Conservation (phyloP, 2,888 invertebrate genomes). For the Chrysopilus asiliformis region DNA sequence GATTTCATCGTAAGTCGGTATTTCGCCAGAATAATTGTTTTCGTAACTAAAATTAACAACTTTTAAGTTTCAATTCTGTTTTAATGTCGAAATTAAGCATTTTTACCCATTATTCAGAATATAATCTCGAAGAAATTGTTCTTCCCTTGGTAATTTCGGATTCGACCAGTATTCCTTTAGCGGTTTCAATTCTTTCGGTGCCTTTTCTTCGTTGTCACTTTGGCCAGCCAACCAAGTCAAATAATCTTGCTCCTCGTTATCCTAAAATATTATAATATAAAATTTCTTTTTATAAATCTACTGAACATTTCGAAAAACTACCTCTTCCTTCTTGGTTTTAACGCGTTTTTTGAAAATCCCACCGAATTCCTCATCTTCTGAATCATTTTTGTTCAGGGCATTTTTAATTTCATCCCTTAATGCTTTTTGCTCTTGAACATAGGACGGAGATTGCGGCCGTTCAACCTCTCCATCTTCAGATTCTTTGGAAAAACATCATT, state of each 20-base stretch:
- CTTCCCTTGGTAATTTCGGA: slow-evolving; percentile 66
- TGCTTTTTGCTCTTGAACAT: slow-evolving; percentile 52
- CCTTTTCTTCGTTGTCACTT: slow-evolving; percentile 46
- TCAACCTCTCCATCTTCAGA: no score
- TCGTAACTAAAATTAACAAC: slow-evolving; percentile 32
- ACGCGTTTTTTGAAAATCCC: slow-evolving; percentile 41
- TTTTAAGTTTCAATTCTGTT: neutral
- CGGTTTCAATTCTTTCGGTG: slow-evolving; percentile 52
- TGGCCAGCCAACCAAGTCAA: slow-evolving; percentile 72
- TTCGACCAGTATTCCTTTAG: slow-evolving; percentile 75
- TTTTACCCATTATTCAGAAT: slow-evolving; percentile 66
- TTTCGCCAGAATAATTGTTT: slow-evolving; percentile 38
- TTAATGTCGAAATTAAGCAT: neutral
- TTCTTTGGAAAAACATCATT: no score
- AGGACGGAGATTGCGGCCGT: slow-evolving; percentile 38
- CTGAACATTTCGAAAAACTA: slow-evolving; percentile 12
- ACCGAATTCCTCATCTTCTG: slow-evolving; percentile 42
- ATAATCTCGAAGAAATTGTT: slow-evolving; percentile 85
- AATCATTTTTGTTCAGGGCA: slow-evolving; percentile 33
- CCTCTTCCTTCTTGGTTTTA: slow-evolving; percentile 41
- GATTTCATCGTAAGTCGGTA: slow-evolving; percentile 53
- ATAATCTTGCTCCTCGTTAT: slow-evolving; percentile 46
- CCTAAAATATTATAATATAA: slow-evolving; percentile 17
- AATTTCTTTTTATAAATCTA: neutral
- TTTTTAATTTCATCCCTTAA: slow-evolving; percentile 51